These are phyloP conservation scores for Acanthococcus lagerstroemiae DNA, from an alignment of 2,888 invertebrate species.

Conservation along the genomic window DNA sequence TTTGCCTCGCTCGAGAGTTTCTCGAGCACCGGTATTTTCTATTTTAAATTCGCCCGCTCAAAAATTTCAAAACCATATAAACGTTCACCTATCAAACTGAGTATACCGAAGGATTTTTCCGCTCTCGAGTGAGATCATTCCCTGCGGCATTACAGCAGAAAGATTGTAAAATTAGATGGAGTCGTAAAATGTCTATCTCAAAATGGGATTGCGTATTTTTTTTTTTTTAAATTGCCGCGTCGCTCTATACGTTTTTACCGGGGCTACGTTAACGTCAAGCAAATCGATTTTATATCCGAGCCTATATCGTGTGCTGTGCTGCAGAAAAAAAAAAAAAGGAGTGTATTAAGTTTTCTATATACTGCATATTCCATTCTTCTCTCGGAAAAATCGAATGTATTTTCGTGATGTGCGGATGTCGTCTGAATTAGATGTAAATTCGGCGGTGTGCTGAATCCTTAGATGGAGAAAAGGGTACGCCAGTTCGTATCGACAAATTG, in stretches of 20 bases:
- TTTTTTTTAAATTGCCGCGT: constrained; percentile 25
- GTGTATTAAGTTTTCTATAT: constrained; percentile 23
- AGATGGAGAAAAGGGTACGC: too few species aligned
- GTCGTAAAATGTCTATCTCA: constrained; percentile 29
- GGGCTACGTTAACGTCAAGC: constrained; percentile 21
- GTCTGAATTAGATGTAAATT: too few species aligned
- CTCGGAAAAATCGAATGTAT: background rate
- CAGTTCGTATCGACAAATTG: too few species aligned
- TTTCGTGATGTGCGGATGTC: too few species aligned
- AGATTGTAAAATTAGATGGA: constrained; percentile 31
- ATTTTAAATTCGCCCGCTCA: too few species aligned
- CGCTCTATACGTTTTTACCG: constrained; percentile 4
- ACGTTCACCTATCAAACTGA: too few species aligned
- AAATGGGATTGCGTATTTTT: constrained; percentile 23
- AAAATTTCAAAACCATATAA: too few species aligned
- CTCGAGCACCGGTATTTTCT: too few species aligned
- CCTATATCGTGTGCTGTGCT: background rate
- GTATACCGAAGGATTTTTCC: constrained; percentile 13
- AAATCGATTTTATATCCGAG: constrained; percentile 30
- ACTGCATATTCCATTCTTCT: background rate
- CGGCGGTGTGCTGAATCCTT: too few species aligned
- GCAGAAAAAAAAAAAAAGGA: constrained; percentile 2
- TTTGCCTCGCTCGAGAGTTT: too few species aligned
- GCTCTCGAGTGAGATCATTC: constrained; percentile 5
- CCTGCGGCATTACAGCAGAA: constrained; percentile 26